Evolutionary conservation across 2,797 vertebrate genomes (phyloP), one percentile per base, ranked within the genome.

Genomic region (Melanotaenia pygmaea): DNA sequence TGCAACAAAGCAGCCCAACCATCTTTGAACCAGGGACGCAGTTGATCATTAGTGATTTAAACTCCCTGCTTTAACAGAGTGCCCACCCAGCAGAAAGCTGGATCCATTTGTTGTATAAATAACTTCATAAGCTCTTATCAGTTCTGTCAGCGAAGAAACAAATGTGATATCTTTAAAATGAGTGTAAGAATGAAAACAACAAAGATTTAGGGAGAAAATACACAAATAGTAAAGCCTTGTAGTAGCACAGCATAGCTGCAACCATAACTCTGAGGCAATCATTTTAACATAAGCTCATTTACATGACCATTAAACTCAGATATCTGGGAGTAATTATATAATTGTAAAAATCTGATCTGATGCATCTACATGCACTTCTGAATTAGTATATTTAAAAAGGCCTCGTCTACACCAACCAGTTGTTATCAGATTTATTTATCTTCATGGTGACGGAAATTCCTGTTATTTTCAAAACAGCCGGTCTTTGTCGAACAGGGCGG

Each of bases 11-110:
- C 34, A 16, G 59, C 37, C 51, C 28, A 54, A 56, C 37, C 74
- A 32, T 37, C 67, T 70, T 66, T 70, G 47, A 70, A 57, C 30
- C 8, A 22, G 47, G 30, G 32, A 38, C 54, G 11, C 26, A 57
- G 64, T 26, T 57, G 53, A 67, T 67, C 51, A 18, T 30, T 35
- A 62, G 32, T 35, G 69, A 57, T 63, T 71, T 66, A 60, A 71
- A 60, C 56, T 40, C 54, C 58, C 74, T 45, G 68, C 24, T 64
- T 45, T 4, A 45, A 14, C 61, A 35, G 22, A 61, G 63, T n/a
- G 59, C 40, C 62, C 38, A 14, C n/a, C 1, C 47, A 16, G 12
- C 59, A 47, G 0, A 58, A 51, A 74, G 28, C 24, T 38, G 18
- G 43, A 5, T 6, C n/a, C 50, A 22, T 14, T 60, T 59, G 32